Evolutionary conservation across 2,797 vertebrate genomes (phyloP), one percentile per base, ranked within the genome.

Genomic region (Siniperca undulata): DNA sequence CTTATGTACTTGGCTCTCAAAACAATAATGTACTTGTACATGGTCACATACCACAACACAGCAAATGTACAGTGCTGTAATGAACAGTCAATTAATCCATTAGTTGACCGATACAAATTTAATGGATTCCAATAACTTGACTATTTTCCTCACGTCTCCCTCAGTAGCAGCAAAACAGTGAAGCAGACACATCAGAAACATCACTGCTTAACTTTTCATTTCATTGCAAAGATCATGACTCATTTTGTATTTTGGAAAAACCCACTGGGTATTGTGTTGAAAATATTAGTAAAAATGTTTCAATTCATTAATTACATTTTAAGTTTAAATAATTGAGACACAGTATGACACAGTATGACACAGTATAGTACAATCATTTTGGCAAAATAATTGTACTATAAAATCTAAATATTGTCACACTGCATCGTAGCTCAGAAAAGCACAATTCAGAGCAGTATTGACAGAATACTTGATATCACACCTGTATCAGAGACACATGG

Each of bases 1-100:
- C 88, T 68, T 83, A 80, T 88, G 90, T 77, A 80, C 88, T 90
- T 77, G 74, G 91, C 62, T 80, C 78, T 67, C 56, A 79, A 83
- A 85, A 88, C 85, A 89, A 79, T 89, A 85, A 91, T 80, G 88
- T 80, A 94, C 93, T 94, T 87, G 88, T 85, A 77, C 68, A 81
- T 67, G 74, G 81, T 78, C 65, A 66, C 86, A 86, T 84, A 82
- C 88, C 77, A 84, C 42, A 77, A 73, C 72, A 89, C 52, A 16
- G 74, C 60, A 89, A 70, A 82, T 66, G 62, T 82, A 86, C 74
- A 74, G n/a, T 53, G 48, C 60, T 83, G 48, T 52, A 69, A 77
- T 36, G 27, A 86, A 78, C 40, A 72, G n/a, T 72, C n/a, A 69
- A 79, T 81, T 40, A 74, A 50, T 85, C 73, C 7, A 53, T 55